Base-by-base conservation (phyloP, 2,888 invertebrate genomes). In the Synanthedon tipuliformis region DNA sequence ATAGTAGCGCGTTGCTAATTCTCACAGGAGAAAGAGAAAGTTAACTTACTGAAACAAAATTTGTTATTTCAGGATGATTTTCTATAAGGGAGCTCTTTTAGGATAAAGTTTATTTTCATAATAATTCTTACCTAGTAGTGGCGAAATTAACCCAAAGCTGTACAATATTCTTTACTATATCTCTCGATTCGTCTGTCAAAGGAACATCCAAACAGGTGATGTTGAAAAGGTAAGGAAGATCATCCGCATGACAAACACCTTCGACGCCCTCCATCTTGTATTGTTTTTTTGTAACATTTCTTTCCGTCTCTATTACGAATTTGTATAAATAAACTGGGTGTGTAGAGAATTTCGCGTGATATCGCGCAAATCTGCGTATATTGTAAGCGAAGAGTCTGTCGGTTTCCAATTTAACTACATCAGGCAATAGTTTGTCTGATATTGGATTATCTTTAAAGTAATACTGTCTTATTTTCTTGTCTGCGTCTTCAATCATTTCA, bases 181-280 rank as follows among this genome's bases (percentile, higher is more conserved):
- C 45, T 60, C 56, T 73, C 7, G 81, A 74, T 58, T 79, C 70
- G 7, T 78, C 71, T 8, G 81, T 74, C 23, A 81, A 56, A n/a
- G 82, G 79, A 57, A 85, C 64, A 51, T 79, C 71, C 51, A 81
- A 58, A 52, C 73, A 73, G 0, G 80, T 81, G 0, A 85, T 60
- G 51, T 86, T 71, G 51, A 87, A 87, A 2, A 80, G 65, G 57
- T 86, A 87, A 3, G 69, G 69, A 23, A 85, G 61, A 1, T 87
- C 87, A 54, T 87, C 87, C 3, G 81, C 71, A 57, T 87, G 87
- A 59, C 87, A 87, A 2, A 80, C 84, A 1, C 86, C 87, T 51
- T 70, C 57, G 2, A 76, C 52, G 3, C 60, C 54, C 3, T 80
- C 69, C 79, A 86, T 77, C 48, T 81, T 73, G 53, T 86, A 86